A percentile compares a stretch with the other conserved stretches of the same genome.
These are phyloP conservation scores for Liposcelis brunnea DNA, from an alignment of 2,888 invertebrate species.

Conservation along the genomic window DNA sequence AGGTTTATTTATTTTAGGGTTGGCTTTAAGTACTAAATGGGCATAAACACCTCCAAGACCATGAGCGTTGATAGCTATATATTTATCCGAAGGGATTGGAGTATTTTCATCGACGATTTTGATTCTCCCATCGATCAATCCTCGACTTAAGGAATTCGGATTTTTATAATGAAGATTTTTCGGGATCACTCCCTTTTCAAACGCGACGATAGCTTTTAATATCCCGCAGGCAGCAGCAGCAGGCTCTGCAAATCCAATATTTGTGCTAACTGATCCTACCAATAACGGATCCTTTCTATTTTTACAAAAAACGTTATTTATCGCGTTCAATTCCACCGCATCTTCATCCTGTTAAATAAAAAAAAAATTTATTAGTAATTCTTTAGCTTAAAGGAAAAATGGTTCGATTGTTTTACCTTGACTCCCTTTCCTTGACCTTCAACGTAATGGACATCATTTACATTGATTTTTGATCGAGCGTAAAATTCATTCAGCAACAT, in stretches of 20 bases:
- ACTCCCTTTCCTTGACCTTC: background rate
- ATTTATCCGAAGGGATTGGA: constrained; percentile 24
- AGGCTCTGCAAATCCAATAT: background rate
- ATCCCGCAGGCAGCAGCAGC: background rate
- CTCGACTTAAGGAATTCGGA: background rate
- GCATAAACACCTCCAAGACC: constrained; percentile 36
- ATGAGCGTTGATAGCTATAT: constrained; percentile 36
- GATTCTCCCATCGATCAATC: background rate
- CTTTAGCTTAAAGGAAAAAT: too few species aligned
- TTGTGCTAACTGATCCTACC: background rate
- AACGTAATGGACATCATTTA: background rate
- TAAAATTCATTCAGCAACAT: constrained; percentile 1
- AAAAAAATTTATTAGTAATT: background rate
- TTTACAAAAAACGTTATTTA: background rate
- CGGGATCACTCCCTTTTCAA: background rate
- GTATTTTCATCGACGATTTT: constrained; percentile 19
- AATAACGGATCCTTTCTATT: constrained; percentile 19
- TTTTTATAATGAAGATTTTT: background rate
- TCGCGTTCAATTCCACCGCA: background rate
- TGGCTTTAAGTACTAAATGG: constrained; percentile 28
- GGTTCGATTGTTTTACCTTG: background rate
- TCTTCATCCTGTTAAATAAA: constrained; percentile 4
- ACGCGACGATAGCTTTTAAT: background rate
- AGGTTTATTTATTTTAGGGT: constrained; percentile 21
- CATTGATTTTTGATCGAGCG: background rate